Evolutionary conservation across 2,797 vertebrate species (phyloP).

Genomic region (Rousettus madagascariensis): DNA sequence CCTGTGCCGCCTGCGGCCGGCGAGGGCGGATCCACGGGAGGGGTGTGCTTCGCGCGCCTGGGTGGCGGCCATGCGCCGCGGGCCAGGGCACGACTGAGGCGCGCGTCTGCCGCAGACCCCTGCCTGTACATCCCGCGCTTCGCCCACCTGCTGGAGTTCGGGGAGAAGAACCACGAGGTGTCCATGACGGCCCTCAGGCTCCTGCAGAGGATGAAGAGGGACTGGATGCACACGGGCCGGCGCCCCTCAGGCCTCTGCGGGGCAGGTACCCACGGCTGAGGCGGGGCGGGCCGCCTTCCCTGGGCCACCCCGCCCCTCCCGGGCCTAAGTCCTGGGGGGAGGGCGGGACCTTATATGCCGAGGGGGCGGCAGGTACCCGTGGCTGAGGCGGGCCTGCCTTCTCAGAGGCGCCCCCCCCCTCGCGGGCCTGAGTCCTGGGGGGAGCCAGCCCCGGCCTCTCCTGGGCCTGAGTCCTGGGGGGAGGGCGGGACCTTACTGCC

Average conservation of each 20-base stretch:
- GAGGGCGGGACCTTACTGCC: background rate
- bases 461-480: background rate
- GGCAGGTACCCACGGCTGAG: constrained; percentile 86
- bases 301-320: background rate
- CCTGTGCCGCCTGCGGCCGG: no score
- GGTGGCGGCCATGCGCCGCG: no score
- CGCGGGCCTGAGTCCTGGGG: background rate
- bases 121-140: constrained; percentile 98
- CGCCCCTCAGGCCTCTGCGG: constrained; percentile 97
- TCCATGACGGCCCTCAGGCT: constrained; percentile 96
- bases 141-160: constrained; percentile 96
- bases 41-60: background rate
- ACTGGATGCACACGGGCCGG: constrained; percentile 99
- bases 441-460: no score
- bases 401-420: background rate
- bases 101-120: constrained; percentile 87
- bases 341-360: background rate
- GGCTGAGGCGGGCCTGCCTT: background rate
- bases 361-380: constrained; percentile 65
- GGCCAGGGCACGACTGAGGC: background rate
- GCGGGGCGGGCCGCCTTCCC: no score
- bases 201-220: constrained; percentile 98
- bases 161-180: constrained; percentile 97
- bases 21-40: rapidly evolving
- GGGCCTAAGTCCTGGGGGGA: background rate